These are phyloP conservation scores for Stegostoma tigrinum DNA, from an alignment of 2,113 vertebrate species.

Conservation along the genomic window DNA sequence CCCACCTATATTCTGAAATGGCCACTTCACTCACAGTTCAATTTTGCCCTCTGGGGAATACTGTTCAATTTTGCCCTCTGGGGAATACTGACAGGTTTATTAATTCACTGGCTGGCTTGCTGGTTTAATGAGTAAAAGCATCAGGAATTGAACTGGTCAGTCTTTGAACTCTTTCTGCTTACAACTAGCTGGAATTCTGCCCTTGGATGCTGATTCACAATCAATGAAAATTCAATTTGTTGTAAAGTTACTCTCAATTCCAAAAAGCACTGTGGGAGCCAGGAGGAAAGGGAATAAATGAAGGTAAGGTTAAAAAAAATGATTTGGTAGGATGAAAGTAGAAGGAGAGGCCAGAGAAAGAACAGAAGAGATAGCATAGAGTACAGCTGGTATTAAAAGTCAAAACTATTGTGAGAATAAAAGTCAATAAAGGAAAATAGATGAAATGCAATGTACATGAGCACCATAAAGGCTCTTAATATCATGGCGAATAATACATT, in stretches of 20 bases:
- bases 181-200: neutral
- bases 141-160: neutral
- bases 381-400: neutral
- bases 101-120: neutral
- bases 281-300: neutral
- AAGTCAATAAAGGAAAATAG: neutral
- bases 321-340: neutral
- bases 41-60: neutral
- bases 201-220: neutral
- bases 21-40: neutral
- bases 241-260: constrained; percentile 4
- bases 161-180: neutral
- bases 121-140: constrained; percentile 7
- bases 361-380: neutral
- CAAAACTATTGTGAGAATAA: neutral
- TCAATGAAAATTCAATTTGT: constrained; percentile 27
- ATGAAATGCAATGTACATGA: neutral
- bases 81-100: too few relatives aligned
- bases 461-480: neutral
- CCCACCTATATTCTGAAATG: neutral
- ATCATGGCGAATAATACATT: neutral
- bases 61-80: neutral
- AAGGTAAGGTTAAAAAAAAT: neutral
- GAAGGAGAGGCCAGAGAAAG: too few relatives aligned
- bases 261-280: neutral